Percentiles rank a stretch among this genome's conserved stretches.
These are phyloP conservation scores for Gambusia affinis DNA, from an alignment of 2,113 vertebrate genomes.

Conservation along the genomic window DNA sequence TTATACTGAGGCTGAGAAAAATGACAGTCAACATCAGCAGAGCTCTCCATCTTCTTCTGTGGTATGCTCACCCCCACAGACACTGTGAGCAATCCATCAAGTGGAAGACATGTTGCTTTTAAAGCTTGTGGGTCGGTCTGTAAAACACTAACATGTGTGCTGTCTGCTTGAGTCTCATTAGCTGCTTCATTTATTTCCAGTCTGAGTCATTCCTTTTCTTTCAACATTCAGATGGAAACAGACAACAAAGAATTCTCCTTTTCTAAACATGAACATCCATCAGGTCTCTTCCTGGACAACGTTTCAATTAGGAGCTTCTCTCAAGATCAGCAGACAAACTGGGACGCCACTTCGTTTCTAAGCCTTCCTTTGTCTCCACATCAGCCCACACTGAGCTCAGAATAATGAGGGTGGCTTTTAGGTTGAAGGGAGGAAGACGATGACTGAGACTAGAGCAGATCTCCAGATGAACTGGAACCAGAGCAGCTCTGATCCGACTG, in stretches of 20 bases:
- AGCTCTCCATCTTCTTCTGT: slow-evolving; percentile 46
- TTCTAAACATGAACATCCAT: slow-evolving; percentile 19
- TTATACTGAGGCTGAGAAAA: background rate
- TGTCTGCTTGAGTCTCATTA: slow-evolving; percentile 68
- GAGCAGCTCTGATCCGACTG: slow-evolving; percentile 36
- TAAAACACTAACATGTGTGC: slow-evolving; percentile 76
- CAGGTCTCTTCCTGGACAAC: background rate
- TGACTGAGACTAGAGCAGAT: slow-evolving; percentile 28
- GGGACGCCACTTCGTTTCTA: background rate
- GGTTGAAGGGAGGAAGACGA: slow-evolving; percentile 15
- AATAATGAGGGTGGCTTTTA: slow-evolving; percentile 8
- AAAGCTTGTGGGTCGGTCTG: slow-evolving; percentile 62
- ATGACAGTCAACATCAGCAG: slow-evolving; percentile 10
- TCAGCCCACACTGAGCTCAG: background rate
- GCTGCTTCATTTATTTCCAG: slow-evolving; percentile 61
- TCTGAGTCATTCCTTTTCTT: slow-evolving; percentile 57
- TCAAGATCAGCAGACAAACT: slow-evolving; percentile 3
- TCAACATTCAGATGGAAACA: slow-evolving; percentile 61
- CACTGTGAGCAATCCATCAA: slow-evolving; percentile 63
- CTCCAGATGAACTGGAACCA: slow-evolving; percentile 52
- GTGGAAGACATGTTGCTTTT: slow-evolving; percentile 67
- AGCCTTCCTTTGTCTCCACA: slow-evolving; percentile 24
- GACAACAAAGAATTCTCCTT: slow-evolving; percentile 42
- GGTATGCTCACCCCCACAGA: slow-evolving; percentile 24
- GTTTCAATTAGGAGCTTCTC: slow-evolving; percentile 3